phyloP scores from a whole-genome alignment of 2,113 vertebrate species.

The Haemorhous mexicanus region DNA sequence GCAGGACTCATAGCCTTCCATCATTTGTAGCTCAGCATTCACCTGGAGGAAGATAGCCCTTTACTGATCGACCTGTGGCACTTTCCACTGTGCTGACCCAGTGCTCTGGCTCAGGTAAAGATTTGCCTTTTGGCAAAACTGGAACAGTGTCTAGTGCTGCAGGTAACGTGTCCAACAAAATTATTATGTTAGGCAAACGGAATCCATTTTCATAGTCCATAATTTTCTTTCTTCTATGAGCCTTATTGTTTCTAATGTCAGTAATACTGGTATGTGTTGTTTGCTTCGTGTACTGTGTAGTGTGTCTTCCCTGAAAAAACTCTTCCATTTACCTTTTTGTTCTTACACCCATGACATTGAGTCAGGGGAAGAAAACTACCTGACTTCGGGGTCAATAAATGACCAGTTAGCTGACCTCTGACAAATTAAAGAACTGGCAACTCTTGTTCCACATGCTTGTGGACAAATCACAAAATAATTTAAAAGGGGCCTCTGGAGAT shows the following conservation, averaged over 20 bases:
- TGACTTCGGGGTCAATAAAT: not conserved
- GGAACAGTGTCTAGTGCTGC: not conserved
- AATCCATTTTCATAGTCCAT: not conserved
- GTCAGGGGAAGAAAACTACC: not conserved
- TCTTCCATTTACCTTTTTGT: not conserved
- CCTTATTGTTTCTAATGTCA: not conserved
- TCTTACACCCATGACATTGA: not conserved
- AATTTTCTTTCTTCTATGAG: not conserved
- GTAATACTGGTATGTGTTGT: not conserved
- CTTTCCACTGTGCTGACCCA: not conserved
- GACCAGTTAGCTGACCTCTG: not conserved
- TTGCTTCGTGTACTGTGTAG: not conserved
- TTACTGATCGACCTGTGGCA: not conserved
- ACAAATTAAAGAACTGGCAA: not conserved
- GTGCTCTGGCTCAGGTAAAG: not conserved
- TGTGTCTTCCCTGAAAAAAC: not conserved
- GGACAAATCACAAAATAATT: not conserved
- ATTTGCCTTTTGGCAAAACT: not conserved
- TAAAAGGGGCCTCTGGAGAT: not conserved
- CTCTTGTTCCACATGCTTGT: not conserved
- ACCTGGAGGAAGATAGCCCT: not conserved
- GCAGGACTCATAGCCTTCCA: not conserved
- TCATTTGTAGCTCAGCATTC: not conserved
- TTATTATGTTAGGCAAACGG: not conserved
- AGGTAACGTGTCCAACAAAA: not conserved